Evolutionary conservation across 2,113 vertebrate genomes (phyloP).

Genomic region (Chrysemys picta): DNA sequence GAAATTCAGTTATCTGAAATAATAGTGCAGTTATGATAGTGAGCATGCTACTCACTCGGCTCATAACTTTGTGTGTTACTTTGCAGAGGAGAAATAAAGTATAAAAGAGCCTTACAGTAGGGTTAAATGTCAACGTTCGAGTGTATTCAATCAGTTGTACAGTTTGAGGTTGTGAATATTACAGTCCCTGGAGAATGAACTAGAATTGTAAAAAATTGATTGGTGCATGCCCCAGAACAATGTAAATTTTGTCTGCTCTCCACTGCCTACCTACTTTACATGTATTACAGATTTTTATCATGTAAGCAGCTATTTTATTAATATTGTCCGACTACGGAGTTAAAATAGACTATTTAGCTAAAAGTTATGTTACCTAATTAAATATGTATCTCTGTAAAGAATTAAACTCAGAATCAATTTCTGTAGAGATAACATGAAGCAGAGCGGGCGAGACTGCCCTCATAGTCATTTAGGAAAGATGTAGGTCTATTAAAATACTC

Average conservation of each 20-base stretch:
- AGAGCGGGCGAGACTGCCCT: not conserved
- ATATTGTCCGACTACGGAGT: not conserved
- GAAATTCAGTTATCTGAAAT: not conserved
- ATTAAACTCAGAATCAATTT: not conserved
- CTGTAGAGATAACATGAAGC: not conserved
- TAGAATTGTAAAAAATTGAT: not conserved
- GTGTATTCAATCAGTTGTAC: not conserved
- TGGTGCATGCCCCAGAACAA: not conserved
- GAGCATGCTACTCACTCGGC: not conserved
- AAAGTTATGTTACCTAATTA: not conserved
- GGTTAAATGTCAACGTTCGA: not conserved
- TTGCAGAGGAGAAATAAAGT: not conserved
- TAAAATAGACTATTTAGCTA: not conserved
- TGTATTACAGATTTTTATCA: not conserved
- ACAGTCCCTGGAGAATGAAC: not conserved
- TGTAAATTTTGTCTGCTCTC: not conserved
- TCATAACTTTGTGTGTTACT: not conserved
- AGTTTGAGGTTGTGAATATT: not conserved
- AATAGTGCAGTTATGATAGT: not conserved
- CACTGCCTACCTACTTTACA: not conserved
- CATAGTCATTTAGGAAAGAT: not conserved
- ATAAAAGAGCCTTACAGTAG: not conserved
- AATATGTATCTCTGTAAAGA: not conserved
- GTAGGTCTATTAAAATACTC: not conserved
- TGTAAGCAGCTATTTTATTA: not conserved